Percentiles rank a stretch among this genome's conserved stretches.
Conservation (phyloP, 1,140 invertebrate genomes). For the Polypedilum vanderplanki region DNA sequence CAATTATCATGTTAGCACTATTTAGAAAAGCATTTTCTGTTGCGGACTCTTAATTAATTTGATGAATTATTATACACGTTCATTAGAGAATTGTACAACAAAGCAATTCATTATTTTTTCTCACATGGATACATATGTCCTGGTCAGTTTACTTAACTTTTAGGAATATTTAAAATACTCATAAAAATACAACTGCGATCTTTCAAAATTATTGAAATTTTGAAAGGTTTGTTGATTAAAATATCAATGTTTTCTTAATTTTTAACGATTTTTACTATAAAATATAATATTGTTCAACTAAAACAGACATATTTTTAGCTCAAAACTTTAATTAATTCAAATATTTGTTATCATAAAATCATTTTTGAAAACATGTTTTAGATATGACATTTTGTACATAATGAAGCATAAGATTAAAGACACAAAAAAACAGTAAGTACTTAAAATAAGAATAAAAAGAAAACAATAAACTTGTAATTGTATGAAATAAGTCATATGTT, state of each 20-base stretch:
- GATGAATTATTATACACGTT: constrained; percentile 5
- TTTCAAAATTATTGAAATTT: too few relatives aligned
- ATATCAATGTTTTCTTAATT: not conserved
- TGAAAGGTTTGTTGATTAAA: too few relatives aligned
- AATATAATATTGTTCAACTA: too few relatives aligned
- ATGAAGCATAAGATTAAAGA: not conserved
- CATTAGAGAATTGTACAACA: not conserved
- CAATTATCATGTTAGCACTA: constrained; percentile 7
- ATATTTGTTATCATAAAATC: too few relatives aligned
- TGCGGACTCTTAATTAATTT: not conserved
- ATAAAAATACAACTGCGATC: too few relatives aligned
- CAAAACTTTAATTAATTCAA: too few relatives aligned
- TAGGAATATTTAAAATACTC: too few relatives aligned
- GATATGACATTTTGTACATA: too few relatives aligned
- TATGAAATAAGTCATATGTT: not conserved
- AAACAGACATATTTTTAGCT: too few relatives aligned
- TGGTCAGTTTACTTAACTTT: not conserved
- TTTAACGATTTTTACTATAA: too few relatives aligned
- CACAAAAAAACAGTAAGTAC: not conserved
- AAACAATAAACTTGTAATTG: not conserved
- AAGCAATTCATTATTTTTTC: not conserved
- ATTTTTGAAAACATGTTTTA: too few relatives aligned
- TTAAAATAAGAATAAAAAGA: too few relatives aligned
- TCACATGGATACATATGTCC: not conserved
- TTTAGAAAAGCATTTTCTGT: not conserved